Conservation (phyloP, 2,797 vertebrate genomes). For the Florisuga fusca region DNA sequence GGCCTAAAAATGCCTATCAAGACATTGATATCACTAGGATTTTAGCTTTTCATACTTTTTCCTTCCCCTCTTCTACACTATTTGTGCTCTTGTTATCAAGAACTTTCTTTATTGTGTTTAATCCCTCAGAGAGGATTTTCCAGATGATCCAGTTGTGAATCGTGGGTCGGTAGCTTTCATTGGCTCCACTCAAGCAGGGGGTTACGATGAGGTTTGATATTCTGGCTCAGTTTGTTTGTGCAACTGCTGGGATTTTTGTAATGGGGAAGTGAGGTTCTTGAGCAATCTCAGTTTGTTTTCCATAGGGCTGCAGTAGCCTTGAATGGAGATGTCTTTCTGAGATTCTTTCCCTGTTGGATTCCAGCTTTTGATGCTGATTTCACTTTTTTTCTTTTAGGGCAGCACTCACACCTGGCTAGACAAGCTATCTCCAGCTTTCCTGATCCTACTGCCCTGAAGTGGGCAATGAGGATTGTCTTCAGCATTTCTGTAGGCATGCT, state of each 20-base stretch:
- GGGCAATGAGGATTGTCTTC: background rate
- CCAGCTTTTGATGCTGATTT: background rate
- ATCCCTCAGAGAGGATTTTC: background rate
- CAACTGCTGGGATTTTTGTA: background rate
- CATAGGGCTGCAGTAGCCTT: background rate
- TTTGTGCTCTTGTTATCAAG: background rate
- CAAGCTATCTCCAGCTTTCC: background rate
- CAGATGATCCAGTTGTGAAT: background rate
- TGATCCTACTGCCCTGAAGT: background rate
- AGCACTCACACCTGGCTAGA: background rate
- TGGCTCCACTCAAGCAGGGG: background rate
- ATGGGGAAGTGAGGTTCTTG: background rate
- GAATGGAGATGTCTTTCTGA: background rate
- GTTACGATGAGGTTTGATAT: background rate
- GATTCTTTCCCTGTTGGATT: background rate
- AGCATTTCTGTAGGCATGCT: background rate
- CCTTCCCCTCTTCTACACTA: accelerated
- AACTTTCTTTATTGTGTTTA: background rate
- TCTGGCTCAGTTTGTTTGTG: background rate
- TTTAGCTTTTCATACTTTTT: background rate
- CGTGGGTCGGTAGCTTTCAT: accelerated
- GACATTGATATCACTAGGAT: background rate
- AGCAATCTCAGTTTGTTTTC: background rate
- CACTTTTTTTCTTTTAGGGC: background rate
- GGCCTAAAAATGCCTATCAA: background rate